Evolutionary conservation across 2,797 vertebrate genomes (phyloP).

Genomic region (Takifugu ocellatus): DNA sequence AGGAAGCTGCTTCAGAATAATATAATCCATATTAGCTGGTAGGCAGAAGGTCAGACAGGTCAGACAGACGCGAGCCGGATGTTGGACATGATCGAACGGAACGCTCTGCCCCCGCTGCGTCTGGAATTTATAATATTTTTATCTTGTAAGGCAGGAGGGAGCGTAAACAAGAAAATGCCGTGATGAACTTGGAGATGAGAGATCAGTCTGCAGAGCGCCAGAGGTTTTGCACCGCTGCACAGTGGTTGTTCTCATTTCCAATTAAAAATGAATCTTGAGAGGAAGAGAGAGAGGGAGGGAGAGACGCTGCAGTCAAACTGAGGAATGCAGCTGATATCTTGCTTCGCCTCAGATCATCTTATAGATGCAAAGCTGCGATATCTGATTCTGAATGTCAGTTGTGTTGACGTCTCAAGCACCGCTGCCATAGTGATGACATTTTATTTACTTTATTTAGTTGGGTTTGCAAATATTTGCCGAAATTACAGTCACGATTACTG

Average conservation of each 20-base stretch:
- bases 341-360: slow-evolving; percentile 7
- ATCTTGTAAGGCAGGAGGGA: neutral
- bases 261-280: slow-evolving; percentile 7
- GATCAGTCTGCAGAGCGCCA: slow-evolving; percentile 11
- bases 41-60: slow-evolving; percentile 17
- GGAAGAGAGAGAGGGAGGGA: neutral
- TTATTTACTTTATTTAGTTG: neutral
- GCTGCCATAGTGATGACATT: neutral
- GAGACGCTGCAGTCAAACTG: neutral
- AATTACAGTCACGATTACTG: too few species aligned
- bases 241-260: slow-evolving; percentile 14
- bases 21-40: slow-evolving; percentile 13
- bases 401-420: slow-evolving; percentile 7
- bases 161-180: slow-evolving; percentile 3
- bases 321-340: neutral
- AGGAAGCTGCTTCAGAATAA: slow-evolving; percentile 7
- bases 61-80: slow-evolving; percentile 10
- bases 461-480: too few species aligned
- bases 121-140: neutral
- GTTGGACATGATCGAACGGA: neutral
- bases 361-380: slow-evolving; percentile 4
- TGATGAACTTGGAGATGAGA: slow-evolving; percentile 10
- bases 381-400: slow-evolving; percentile 10
- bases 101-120: neutral
- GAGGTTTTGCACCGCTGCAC: slow-evolving; percentile 1